Evolutionary conservation across 2,113 vertebrate genomes (phyloP), one percentile per base, ranked within the genome.

Genomic region (Xenus cinereus): DNA sequence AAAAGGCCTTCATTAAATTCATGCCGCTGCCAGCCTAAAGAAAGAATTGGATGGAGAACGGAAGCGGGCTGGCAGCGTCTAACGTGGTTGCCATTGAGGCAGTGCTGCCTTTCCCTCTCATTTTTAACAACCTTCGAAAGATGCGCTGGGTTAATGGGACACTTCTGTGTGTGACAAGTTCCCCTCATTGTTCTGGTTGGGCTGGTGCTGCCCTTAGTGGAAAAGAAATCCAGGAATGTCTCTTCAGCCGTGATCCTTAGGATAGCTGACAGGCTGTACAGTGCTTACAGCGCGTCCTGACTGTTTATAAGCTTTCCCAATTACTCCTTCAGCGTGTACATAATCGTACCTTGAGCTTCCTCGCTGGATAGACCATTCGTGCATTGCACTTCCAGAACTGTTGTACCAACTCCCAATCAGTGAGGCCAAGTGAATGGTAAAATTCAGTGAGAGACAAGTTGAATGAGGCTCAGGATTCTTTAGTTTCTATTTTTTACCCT

Each of bases 321-420:
- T 84, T 45, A 23, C 39, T 76, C 4, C 45, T 74, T 91, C 15
- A 1, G 32, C 43, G 62, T 89, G 33, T 51, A 14, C 43, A 7
- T 37, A 33, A 84, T 84, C 84, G 26, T 77, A 93, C 94, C 93
- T 94, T 95, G 97, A 96, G 94, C 96, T 97, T 98, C 90, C 86
- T 96, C 76, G 28, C 9, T 12, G 87, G 71, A 26, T 51, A 23
- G 46, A 7, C 35, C 1, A 2, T 39, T 59, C 33, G 74, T 84
- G 69, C 46, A 5, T 6, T 59, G 73, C 51, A 6, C 64, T 90
- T 86, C 37, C 73, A 50, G 67, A 73, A 16, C 72, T 67, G 15
- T 48, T 45, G 14, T 73, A 30, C 54, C 64, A 46, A 48, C n/a
- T 80, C 78, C 24, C 41, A 7, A 3, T 30, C 73, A 62, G 60